phyloP scores from a whole-genome alignment of 1,140 invertebrate species.

The Varroa destructor region DNA sequence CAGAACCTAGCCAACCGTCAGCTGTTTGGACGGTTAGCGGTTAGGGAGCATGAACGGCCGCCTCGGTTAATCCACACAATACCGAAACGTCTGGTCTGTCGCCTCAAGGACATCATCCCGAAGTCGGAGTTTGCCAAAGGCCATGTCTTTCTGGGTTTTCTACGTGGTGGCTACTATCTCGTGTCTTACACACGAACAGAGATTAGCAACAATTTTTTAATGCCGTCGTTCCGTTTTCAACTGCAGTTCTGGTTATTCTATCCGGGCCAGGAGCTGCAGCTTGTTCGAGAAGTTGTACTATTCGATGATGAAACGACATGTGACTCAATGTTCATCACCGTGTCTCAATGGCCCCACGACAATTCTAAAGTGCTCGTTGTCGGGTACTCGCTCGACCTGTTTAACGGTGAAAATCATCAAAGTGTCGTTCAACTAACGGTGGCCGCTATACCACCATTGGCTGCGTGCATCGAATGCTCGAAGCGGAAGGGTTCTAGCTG shows the following conservation, averaged over 20 bases:
- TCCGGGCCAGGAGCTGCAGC: background rate
- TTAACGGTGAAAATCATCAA: slow-evolving; percentile 9
- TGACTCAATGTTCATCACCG: slow-evolving; percentile 15
- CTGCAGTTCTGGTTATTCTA: slow-evolving; percentile 16
- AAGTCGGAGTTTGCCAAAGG: background rate
- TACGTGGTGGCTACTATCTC: slow-evolving; percentile 4
- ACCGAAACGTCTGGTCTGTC: slow-evolving; percentile 1
- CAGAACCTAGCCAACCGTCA: slow-evolving; percentile 16
- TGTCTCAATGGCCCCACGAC: background rate
- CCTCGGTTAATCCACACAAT: slow-evolving; percentile 13
- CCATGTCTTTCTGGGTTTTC: slow-evolving; percentile 21
- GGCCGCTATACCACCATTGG: background rate
- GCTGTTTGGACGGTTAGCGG: slow-evolving; percentile 5
- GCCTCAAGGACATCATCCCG: background rate
- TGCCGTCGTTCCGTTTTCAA: background rate
- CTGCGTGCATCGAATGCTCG: slow-evolving; percentile 5
- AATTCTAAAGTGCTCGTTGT: slow-evolving; percentile 3
- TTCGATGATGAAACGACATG: background rate
- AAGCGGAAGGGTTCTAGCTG: slow-evolving; percentile 5
- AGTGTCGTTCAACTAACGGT: slow-evolving; percentile 5
- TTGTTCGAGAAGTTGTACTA: background rate
- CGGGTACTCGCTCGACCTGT: slow-evolving; percentile 13
- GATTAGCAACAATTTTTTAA: background rate
- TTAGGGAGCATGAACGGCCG: background rate
- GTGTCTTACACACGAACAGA: slow-evolving; percentile 23